These are phyloP conservation scores for Nothocercus julius DNA, from an alignment of 2,113 vertebrate genomes.

Conservation along the genomic window DNA sequence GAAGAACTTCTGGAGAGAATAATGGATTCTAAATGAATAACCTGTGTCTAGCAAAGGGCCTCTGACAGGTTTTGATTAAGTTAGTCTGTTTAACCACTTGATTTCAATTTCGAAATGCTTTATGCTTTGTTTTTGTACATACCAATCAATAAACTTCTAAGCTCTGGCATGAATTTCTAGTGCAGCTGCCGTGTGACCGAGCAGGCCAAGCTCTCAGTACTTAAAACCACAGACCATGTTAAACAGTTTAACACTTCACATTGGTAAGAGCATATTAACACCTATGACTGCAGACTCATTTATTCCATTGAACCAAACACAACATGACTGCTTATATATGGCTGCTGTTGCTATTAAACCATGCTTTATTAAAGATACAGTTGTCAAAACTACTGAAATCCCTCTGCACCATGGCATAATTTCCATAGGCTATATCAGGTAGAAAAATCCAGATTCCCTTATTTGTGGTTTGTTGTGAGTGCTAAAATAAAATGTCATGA, in stretches of 20 bases:
- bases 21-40: slow-evolving; percentile 45
- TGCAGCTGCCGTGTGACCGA: not conserved
- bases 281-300: not conserved
- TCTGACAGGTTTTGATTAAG: slow-evolving; percentile 20
- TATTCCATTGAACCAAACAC: not conserved
- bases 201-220: not conserved
- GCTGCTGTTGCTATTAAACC: not conserved
- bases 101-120: slow-evolving; percentile 12
- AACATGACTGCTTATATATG: not conserved
- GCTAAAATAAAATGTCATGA: not conserved
- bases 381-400: not conserved
- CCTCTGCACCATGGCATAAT: not conserved
- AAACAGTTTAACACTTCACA: not conserved
- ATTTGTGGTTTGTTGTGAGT: not conserved
- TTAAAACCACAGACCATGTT: not conserved
- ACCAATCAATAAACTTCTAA: slow-evolving; percentile 6
- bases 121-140: not conserved
- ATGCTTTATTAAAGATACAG: not conserved
- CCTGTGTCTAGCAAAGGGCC: not conserved
- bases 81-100: slow-evolving; percentile 16
- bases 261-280: not conserved
- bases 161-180: slow-evolving; percentile 1
- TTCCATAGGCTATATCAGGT: not conserved
- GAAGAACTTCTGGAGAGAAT: slow-evolving; percentile 3
- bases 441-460: not conserved